phyloP scores from a whole-genome alignment of 2,888 invertebrate species.

The Cataglyphis livida region DNA sequence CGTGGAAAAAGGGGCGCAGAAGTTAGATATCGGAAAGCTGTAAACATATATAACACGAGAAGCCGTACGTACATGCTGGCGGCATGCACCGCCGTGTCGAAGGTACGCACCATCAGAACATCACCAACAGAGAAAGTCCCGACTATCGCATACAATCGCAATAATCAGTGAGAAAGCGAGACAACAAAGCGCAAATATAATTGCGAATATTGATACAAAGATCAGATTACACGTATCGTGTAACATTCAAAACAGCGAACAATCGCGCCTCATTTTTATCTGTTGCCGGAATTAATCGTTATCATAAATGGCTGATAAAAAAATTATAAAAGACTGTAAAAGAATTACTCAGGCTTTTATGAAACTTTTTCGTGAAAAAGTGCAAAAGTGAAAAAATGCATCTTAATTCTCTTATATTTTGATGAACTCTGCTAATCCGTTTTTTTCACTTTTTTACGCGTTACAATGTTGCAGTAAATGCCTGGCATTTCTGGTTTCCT shows the following conservation, averaged over 20 bases:
- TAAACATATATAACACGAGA: constrained; percentile 66
- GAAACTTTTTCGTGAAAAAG: background rate
- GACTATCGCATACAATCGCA: background rate
- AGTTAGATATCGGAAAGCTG: constrained; percentile 68
- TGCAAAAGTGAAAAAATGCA: background rate
- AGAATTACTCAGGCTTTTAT: background rate
- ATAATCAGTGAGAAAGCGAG: constrained; percentile 12
- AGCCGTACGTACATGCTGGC: constrained; percentile 62
- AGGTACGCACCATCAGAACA: constrained; percentile 57
- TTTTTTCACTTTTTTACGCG: background rate
- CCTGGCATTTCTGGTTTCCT: background rate
- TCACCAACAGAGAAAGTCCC: constrained; percentile 29
- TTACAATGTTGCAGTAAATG: background rate
- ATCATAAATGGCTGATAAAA: constrained; percentile 1
- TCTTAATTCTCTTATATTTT: background rate
- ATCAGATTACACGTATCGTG: constrained; percentile 23
- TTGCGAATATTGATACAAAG: constrained; percentile 26
- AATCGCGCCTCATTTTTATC: constrained; percentile 1
- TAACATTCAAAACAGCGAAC: background rate
- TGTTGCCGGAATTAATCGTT: background rate
- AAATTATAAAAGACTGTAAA: background rate
- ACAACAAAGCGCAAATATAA: constrained; percentile 15
- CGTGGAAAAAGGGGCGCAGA: constrained; percentile 66
- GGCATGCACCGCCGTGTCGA: constrained; percentile 46
- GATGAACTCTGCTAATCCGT: background rate